Percentiles rank a stretch among this genome's conserved stretches.
Conservation (phyloP, 2,888 invertebrate genomes). For the Limnephilus marmoratus region DNA sequence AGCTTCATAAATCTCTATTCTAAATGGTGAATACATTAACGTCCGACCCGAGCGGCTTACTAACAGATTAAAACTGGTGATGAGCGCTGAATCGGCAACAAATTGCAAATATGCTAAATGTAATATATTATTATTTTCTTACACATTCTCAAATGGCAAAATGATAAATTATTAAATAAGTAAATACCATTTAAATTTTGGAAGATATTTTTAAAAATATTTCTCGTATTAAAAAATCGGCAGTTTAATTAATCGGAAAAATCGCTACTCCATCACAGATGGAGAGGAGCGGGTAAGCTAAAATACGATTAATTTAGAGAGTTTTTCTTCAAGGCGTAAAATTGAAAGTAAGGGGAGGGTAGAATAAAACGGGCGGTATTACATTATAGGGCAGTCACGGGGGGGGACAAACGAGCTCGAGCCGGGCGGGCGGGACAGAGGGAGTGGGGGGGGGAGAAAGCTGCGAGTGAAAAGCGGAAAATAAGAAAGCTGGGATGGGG, state of each 20-base stretch:
- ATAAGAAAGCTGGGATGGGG: slow-evolving; percentile 54
- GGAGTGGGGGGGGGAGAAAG: slow-evolving; percentile 56
- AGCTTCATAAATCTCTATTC: slow-evolving; percentile 56
- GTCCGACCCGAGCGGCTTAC: slow-evolving; percentile 45
- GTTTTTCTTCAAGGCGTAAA: slow-evolving; percentile 50
- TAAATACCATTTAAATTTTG: background rate
- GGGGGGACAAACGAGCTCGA: slow-evolving; percentile 37
- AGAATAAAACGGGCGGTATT: slow-evolving; percentile 50
- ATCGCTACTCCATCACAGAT: slow-evolving; percentile 41
- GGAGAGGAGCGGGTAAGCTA: slow-evolving; percentile 40
- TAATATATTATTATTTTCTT: background rate
- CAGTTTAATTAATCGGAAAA: slow-evolving; percentile 45
- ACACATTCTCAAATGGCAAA: background rate
- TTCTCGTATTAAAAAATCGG: slow-evolving; percentile 18
- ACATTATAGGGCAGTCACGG: slow-evolving; percentile 45
- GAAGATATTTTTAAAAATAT: background rate
- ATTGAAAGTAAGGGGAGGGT: slow-evolving; percentile 52
- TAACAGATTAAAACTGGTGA: slow-evolving; percentile 10
- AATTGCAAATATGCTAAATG: background rate
- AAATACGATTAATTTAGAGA: slow-evolving; percentile 55
- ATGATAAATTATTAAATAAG: no score
- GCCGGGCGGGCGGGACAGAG: slow-evolving; percentile 41
- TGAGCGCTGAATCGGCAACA: background rate
- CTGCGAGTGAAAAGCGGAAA: slow-evolving; percentile 60
- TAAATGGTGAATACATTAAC: slow-evolving; percentile 49